These are phyloP conservation scores for Cygnus olor DNA, from an alignment of 2,797 vertebrate genomes.

Conservation along the genomic window DNA sequence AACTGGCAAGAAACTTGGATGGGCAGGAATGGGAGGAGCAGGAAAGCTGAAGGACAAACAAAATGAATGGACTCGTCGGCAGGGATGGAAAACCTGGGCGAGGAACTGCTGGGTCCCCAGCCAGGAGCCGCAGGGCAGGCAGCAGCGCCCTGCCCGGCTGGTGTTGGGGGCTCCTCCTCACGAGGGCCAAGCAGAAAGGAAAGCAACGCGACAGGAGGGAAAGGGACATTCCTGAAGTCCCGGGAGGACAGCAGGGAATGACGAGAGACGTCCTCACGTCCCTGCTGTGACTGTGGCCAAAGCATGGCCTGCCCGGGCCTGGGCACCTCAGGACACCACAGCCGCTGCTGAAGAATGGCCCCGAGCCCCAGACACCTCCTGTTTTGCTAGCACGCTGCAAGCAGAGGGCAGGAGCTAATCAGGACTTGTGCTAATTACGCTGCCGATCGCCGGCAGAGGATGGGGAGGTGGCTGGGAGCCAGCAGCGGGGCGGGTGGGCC, in stretches of 20 bases:
- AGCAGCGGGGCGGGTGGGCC: neutral
- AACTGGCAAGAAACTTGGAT: neutral
- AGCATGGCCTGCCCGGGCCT: neutral
- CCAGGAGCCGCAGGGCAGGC: no score
- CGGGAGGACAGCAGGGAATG: neutral
- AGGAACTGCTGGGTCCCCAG: neutral
- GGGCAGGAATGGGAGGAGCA: slow-evolving; percentile 10
- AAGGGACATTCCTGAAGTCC: neutral
- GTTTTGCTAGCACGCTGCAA: neutral
- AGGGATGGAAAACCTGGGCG: fast-evolving
- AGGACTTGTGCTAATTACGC: slow-evolving; percentile 34
- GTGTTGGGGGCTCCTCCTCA: neutral
- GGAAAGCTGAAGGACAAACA: slow-evolving; percentile 19
- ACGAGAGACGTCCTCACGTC: neutral
- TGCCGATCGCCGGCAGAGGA: slow-evolving; percentile 44
- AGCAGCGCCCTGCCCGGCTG: no score
- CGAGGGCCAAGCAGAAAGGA: slow-evolving; percentile 20
- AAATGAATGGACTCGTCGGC: neutral
- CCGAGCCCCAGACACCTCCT: neutral
- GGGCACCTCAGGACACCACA: neutral
- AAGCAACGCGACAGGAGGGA: slow-evolving; percentile 9
- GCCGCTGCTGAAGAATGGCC: neutral
- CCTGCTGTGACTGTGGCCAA: neutral
- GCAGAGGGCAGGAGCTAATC: slow-evolving; percentile 50
- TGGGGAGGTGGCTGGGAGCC: slow-evolving; percentile 46